These are phyloP conservation scores for Dynastes tityus DNA, from an alignment of 2,888 invertebrate genomes.

Conservation along the genomic window DNA sequence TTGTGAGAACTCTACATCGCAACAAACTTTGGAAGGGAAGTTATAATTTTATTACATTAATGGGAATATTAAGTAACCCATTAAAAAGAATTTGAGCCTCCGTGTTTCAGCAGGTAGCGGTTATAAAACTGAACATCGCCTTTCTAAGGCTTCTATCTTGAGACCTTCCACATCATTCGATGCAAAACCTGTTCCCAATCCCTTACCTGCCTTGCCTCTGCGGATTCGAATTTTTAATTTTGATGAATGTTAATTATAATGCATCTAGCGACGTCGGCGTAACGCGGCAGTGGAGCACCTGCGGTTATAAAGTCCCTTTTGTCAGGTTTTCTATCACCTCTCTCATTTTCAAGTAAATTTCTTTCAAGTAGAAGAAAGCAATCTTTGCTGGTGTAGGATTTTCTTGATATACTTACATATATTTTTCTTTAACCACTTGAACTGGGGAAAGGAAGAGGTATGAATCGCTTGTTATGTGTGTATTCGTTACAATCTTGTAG, in stretches of 20 bases:
- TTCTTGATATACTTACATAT: too few relatives aligned
- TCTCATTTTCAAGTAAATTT: neutral
- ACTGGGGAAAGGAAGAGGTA: too few relatives aligned
- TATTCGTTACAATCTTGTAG: too few relatives aligned
- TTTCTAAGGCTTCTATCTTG: neutral
- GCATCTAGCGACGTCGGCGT: neutral
- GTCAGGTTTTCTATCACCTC: neutral
- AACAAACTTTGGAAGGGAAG: constrained; percentile 20
- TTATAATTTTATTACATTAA: constrained; percentile 38
- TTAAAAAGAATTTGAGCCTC: constrained; percentile 31
- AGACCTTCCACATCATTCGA: neutral
- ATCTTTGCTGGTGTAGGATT: too few relatives aligned
- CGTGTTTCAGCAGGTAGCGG: neutral
- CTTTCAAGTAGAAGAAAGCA: neutral
- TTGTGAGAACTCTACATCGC: neutral
- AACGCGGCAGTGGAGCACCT: neutral
- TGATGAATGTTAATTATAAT: constrained; percentile 18
- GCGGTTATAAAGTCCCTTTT: neutral
- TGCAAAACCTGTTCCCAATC: neutral
- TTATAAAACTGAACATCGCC: neutral
- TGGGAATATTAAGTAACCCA: constrained; percentile 34
- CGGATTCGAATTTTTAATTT: constrained; percentile 12
- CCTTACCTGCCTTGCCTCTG: neutral
- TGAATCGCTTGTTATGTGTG: too few relatives aligned
- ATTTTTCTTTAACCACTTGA: too few relatives aligned